These are phyloP conservation scores for Microchrysa polita DNA, from an alignment of 2,888 invertebrate genomes.

Conservation along the genomic window DNA sequence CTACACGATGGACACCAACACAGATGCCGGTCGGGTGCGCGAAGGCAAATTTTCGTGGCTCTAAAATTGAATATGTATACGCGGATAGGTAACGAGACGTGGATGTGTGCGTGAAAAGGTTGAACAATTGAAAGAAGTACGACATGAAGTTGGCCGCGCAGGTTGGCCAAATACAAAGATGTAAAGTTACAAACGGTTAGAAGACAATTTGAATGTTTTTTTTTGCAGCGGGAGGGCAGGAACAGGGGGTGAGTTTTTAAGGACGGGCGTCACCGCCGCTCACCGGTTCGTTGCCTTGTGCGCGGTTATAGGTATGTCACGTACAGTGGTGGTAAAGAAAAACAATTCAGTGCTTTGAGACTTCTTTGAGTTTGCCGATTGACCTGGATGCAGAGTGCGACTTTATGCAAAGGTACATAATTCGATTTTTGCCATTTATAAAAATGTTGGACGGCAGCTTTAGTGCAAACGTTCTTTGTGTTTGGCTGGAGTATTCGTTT, in stretches of 20 bases:
- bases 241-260: neutral
- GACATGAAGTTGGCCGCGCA: conserved; percentile 21
- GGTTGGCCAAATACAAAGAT: no score
- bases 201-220: neutral
- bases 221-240: neutral
- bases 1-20: conserved; percentile 31
- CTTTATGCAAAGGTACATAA: no score
- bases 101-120: neutral
- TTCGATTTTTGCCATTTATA: no score
- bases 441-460: no score
- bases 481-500: no score
- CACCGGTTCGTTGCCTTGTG: neutral
- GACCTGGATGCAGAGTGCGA: no score
- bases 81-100: neutral
- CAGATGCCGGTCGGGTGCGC: conserved; percentile 22
- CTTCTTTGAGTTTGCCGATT: no score
- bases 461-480: no score
- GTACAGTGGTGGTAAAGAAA: no score
- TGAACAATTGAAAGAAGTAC: neutral
- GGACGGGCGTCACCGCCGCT: conserved; percentile 33
- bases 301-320: no score
- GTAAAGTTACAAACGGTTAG: neutral
- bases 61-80: conserved; percentile 1
- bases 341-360: no score
- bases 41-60: conserved; percentile 27